These are phyloP conservation scores for Dendrolimus pini DNA, from an alignment of 2,888 invertebrate species.

Conservation along the genomic window DNA sequence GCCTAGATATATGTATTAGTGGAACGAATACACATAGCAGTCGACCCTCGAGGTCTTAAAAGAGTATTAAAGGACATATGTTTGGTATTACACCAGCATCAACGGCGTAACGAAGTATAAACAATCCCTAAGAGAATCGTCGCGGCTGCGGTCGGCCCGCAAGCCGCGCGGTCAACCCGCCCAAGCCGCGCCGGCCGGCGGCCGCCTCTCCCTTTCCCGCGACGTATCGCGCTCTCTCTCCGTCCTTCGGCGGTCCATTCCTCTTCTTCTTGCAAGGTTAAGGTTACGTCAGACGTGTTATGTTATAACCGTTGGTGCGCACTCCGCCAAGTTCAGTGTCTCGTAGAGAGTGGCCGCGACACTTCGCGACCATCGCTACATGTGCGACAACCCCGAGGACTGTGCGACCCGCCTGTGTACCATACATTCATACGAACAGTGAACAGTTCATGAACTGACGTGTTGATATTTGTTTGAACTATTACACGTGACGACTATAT, in stretches of 20 bases:
- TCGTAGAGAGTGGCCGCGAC: constrained; percentile 74
- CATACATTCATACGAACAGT: constrained; percentile 57
- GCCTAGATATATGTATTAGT: no score
- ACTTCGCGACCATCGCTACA: constrained; percentile 57
- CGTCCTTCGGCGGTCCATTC: constrained; percentile 73
- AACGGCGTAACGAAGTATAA: not conserved
- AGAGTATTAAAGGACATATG: no score
- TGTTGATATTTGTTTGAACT: constrained; percentile 70
- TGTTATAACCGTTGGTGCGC: constrained; percentile 77
- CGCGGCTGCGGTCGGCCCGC: constrained; percentile 16
- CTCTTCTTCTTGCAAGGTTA: constrained; percentile 77
- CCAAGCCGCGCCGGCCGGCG: constrained; percentile 24
- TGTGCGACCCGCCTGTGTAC: constrained; percentile 58
- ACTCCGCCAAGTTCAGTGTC: constrained; percentile 75
- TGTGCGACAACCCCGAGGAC: constrained; percentile 55
- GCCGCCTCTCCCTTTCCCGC: constrained; percentile 71
- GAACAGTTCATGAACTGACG: constrained; percentile 72
- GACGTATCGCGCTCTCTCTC: constrained; percentile 71
- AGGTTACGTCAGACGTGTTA: constrained; percentile 78
- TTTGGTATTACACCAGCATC: no score
- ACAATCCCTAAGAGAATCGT: not conserved
- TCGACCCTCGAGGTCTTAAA: no score
- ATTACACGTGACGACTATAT: constrained; percentile 50
- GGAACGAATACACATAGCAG: no score
- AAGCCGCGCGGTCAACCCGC: constrained; percentile 18